These are phyloP conservation scores for Zoroaster sp. DNA, from an alignment of 53 echinoderm and acorn worm genomes.

Conservation along the genomic window DNA sequence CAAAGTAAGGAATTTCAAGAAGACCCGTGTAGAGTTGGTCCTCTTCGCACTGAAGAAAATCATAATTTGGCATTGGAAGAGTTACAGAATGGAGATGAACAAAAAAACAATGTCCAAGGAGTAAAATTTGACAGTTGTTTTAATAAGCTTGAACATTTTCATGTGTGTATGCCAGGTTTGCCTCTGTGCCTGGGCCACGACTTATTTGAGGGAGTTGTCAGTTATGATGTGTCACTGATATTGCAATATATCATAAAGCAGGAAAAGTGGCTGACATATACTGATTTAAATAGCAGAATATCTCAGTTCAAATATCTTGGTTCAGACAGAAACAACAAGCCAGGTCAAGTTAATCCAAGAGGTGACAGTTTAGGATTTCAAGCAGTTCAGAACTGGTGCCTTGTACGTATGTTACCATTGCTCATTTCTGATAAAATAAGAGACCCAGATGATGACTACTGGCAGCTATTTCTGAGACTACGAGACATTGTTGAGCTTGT, in stretches of 20 bases:
- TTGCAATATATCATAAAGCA: conserved; percentile 3
- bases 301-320: conserved; percentile 54
- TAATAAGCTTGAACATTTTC: conserved; percentile 16
- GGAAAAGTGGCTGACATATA: conserved; percentile 47
- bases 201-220: conserved; percentile 54
- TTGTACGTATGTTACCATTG: conserved; percentile 43
- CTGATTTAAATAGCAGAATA: conserved; percentile 40
- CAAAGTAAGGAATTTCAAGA: conserved; percentile 16
- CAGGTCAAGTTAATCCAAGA: conserved; percentile 50
- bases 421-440: conserved; percentile 35
- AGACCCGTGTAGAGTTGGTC: conserved; percentile 10
- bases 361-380: conserved; percentile 57
- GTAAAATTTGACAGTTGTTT: conserved; percentile 32
- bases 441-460: conserved; percentile 37
- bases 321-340: conserved; percentile 58
- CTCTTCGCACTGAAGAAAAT: neutral
- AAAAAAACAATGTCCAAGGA: neutral
- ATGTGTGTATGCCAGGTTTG: conserved; percentile 41
- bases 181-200: conserved; percentile 53
- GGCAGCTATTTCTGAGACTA: conserved; percentile 37
- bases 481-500: conserved; percentile 41
- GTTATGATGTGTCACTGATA: conserved; percentile 40
- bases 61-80: conserved; percentile 31
- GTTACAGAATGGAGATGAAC: neutral
- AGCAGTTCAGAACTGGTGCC: conserved; percentile 59